Evolutionary conservation across 2,888 invertebrate genomes (phyloP), one percentile per base, ranked within the genome.

Genomic region (Dryobota labecula): DNA sequence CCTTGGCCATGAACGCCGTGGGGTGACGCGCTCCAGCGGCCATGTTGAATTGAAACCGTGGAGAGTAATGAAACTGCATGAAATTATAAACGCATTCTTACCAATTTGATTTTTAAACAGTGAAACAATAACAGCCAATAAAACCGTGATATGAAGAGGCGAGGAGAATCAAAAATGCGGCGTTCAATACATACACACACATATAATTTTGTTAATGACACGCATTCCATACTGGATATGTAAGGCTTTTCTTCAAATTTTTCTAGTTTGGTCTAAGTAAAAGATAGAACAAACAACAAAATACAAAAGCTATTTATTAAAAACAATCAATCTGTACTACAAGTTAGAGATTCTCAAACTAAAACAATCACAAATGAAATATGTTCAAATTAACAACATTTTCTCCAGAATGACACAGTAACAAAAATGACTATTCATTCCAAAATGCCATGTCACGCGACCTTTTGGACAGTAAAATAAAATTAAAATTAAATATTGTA

Each of bases 1-100:
- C 95, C 95, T 95, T 96, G 95, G 90, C 95, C 94, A 90, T 95
- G 95, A 95, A 95, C 93, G 94, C 87, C 87, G 87, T 90, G 93
- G 92, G 92, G 92, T 92, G 94, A 91, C 93, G 90, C 94, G 94
- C 94, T 92, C 90, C 90, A 91, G 91, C 92, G 91, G 91, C 94
- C 94, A 94, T 93, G 92, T 92, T 93, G 92, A 90, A 93, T 92
- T 90, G 86, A 88, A 90, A 92, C 90, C 89, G 90, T 88, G 89
- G 89, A 93, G 91, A 91, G 85, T 93, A 91, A 92, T 93, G 89
- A 90, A 94, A 94, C 92, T 93, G 88, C 92, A 90, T 92, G 88
- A 86, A 90, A 94, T 94, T 94, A 92, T 88, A 78, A 86, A 90
- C 91, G 93, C 94, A 91, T 93, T 92, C 92, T 83, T 86, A 73